phyloP scores from a whole-genome alignment of 2,888 invertebrate genomes.

The Melieria picta region DNA sequence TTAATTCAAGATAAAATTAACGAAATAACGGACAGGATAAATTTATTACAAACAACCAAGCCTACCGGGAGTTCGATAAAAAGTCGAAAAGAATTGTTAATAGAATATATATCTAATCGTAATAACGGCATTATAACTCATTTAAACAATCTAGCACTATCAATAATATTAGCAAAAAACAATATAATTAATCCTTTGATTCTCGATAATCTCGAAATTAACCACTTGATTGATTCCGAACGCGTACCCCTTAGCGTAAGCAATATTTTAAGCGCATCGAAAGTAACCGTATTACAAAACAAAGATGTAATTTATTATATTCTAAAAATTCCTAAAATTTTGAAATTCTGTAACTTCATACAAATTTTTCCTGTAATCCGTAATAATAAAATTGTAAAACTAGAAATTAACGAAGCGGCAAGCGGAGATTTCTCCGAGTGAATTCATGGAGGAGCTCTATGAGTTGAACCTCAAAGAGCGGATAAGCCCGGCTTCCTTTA shows the following conservation, averaged over 20 bases:
- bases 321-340: too few species aligned
- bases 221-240: neutral
- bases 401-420: neutral
- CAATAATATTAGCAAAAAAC: neutral
- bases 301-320: too few species aligned
- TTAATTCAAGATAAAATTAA: neutral
- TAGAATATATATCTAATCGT: neutral
- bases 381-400: neutral
- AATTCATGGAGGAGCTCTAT: too few species aligned
- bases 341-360: too few species aligned
- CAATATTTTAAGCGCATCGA: too few species aligned
- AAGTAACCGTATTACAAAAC: neutral
- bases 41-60: neutral
- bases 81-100: neutral
- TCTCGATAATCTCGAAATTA: neutral
- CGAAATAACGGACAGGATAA: neutral
- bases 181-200: neutral
- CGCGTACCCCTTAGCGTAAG: too few species aligned
- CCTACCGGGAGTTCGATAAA: neutral
- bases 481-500: too few species aligned
- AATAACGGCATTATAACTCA: neutral
- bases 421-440: neutral
- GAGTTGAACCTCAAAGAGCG: too few species aligned
- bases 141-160: neutral
- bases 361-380: neutral